Conservation (phyloP, 2,113 vertebrate genomes). For the Callorhinus ursinus region DNA sequence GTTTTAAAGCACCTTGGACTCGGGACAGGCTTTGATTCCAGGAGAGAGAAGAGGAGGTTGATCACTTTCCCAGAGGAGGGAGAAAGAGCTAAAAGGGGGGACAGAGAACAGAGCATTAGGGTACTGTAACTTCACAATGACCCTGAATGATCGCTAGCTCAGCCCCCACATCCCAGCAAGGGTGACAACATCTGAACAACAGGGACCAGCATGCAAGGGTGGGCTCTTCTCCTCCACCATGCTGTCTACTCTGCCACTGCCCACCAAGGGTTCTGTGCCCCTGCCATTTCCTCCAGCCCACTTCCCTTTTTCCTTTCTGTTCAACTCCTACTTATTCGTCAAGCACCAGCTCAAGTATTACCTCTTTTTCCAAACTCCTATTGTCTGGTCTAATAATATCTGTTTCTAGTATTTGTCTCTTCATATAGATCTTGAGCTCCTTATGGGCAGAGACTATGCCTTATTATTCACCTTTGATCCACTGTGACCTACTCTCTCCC, state of each 20-base stretch:
- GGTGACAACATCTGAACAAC: neutral
- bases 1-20: neutral
- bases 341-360: neutral
- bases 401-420: neutral
- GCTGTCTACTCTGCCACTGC: neutral
- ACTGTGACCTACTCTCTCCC: neutral
- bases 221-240: neutral
- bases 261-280: neutral
- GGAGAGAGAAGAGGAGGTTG: neutral
- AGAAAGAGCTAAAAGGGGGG: neutral
- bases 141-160: neutral
- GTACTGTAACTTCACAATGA: neutral
- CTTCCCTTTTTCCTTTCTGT: neutral
- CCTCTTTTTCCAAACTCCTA: neutral
- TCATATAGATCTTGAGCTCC: neutral
- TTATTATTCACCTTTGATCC: neutral
- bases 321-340: neutral
- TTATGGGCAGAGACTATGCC: neutral
- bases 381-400: neutral
- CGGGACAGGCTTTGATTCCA: neutral
- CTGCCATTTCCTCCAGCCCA: neutral
- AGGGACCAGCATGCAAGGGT: fast-evolving
- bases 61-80: neutral
- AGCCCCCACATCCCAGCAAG: neutral
- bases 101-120: neutral